Conservation (phyloP, 2,888 invertebrate species). For the Nomada flava region DNA sequence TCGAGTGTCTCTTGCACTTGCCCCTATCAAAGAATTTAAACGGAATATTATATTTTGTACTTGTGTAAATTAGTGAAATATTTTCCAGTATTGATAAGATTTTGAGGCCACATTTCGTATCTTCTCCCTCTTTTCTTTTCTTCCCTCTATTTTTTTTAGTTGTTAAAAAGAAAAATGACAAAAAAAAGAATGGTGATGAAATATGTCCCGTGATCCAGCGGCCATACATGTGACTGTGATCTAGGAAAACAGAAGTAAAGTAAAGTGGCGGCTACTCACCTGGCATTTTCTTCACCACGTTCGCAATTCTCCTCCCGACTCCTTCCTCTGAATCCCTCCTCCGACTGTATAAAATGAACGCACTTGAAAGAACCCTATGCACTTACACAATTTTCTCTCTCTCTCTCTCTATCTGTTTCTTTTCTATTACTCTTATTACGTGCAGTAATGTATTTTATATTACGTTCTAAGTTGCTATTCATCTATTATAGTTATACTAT, state of each 20-base stretch:
- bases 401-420: constrained; percentile 19
- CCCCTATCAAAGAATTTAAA: constrained; percentile 74
- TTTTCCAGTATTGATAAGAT: constrained; percentile 80
- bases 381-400: constrained; percentile 30
- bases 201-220: constrained; percentile 76
- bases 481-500: constrained; percentile 76
- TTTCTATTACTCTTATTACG: constrained; percentile 64
- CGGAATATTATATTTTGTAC: constrained; percentile 77
- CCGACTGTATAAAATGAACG: constrained; percentile 57
- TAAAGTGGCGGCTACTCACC: constrained; percentile 78
- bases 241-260: constrained; percentile 79
- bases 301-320: constrained; percentile 56
- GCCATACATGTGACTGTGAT: constrained; percentile 81
- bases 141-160: constrained; percentile 43
- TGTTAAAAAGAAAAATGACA: background rate
- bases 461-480: constrained; percentile 70
- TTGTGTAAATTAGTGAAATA: constrained; percentile 77
- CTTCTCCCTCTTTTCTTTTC: constrained; percentile 55
- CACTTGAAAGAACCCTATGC: constrained; percentile 55
- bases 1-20: constrained; percentile 75
- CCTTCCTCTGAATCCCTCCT: constrained; percentile 56
- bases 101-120: constrained; percentile 70
- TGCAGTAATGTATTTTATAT: constrained; percentile 71
- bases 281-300: constrained; percentile 76
- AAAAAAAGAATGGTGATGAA: constrained; percentile 72